These are phyloP conservation scores for Exephanes ischioxanthus DNA, from an alignment of 2,888 invertebrate species.

Conservation along the genomic window DNA sequence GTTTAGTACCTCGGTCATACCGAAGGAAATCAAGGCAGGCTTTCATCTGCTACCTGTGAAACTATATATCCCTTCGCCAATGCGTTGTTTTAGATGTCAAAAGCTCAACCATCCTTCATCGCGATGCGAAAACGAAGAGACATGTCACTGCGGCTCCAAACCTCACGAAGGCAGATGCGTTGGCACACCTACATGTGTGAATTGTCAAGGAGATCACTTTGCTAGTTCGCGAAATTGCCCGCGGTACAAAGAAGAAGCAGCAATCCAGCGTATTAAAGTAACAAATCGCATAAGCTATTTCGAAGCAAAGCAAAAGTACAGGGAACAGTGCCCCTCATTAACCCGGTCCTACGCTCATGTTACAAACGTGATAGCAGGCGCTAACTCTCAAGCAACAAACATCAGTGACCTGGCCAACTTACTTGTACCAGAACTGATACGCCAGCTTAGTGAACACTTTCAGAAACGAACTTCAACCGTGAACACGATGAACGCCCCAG, in stretches of 20 bases:
- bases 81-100: conserved; percentile 6
- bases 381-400: neutral
- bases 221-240: neutral
- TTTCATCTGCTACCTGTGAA: neutral
- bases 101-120: neutral
- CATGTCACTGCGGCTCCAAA: neutral
- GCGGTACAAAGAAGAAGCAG: neutral
- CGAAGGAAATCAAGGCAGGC: conserved; percentile 8
- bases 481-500: neutral
- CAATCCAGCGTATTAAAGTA: conserved; percentile 13
- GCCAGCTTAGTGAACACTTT: neutral
- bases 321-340: neutral
- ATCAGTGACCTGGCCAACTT: neutral
- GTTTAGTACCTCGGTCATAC: neutral
- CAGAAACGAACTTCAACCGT: neutral
- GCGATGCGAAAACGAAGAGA: conserved; percentile 4
- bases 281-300: neutral
- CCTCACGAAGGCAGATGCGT: conserved; percentile 10
- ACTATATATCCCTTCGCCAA: neutral
- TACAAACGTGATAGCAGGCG: neutral
- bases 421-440: neutral
- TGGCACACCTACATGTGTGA: neutral
- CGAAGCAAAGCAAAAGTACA: conserved; percentile 4
- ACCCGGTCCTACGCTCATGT: neutral
- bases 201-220: neutral